Evolutionary conservation across 1,140 invertebrate species (phyloP), one percentile per base, ranked within the genome.

Genomic region (Lordiphosa mommai): DNA sequence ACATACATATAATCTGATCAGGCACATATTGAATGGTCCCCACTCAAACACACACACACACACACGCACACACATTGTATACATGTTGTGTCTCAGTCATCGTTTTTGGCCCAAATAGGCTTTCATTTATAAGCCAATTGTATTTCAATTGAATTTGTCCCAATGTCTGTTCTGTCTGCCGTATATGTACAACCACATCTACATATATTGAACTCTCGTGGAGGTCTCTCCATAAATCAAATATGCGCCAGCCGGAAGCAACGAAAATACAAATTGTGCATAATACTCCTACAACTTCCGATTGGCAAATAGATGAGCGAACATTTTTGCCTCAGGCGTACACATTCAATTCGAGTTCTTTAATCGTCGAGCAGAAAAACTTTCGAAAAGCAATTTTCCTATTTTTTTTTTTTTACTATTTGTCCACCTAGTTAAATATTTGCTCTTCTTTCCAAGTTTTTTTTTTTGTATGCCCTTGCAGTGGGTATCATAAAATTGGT

Each of bases 91-190:
- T 38, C 32, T 40, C 47, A 51, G 29, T 49, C 53, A 48, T 53
- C 58, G 44, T 30, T 58, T 56, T 41, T 41, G 20, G 20, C 41
- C 56, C 49, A 66, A 70, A 80, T 66, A 70, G 74, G 74, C 74
- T 70, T 80, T 80, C 74, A 63, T 74, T 73, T 71, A 70, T 61
- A 80, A 70, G 70, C 74, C 74, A 80, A 80, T 80, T 80, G 69
- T 80, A 70, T 80, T 70, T 80, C 70, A 80, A 80, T 80, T 80
- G 74, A 79, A 69, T 70, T 73, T 80, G 43, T 61, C 41, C 46
- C 67, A 64, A 40, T 77, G 58, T 53, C 58, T 59, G 16, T 32
- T 36, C 9, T 13, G 3, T 23, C 32, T 8, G 3, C 34, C 34
- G 30, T 17, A 23, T 55, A 61, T 64, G 4, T 6, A 14, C 9